A percentile compares a stretch with the other conserved stretches of the same genome.
Evolutionary conservation across 2,113 vertebrate genomes (phyloP).

Genomic region (Megalops atlanticus): DNA sequence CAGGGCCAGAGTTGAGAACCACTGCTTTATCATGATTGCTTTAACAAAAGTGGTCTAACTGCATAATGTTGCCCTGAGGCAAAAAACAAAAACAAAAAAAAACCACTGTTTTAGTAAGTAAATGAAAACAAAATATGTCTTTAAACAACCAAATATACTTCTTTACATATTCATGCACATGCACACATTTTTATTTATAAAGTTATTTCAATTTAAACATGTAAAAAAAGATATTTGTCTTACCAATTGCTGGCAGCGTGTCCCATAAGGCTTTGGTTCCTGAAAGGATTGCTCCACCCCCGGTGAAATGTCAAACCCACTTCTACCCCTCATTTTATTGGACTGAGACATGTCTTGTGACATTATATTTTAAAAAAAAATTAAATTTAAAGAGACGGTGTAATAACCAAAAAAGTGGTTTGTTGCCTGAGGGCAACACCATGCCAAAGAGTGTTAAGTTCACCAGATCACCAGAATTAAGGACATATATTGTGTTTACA

Average conservation of each 20-base stretch:
- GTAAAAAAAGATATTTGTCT: background rate
- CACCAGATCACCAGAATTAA: no score
- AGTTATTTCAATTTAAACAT: conserved; percentile 8
- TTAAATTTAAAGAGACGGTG: no score
- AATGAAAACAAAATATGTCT: background rate
- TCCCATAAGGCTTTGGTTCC: background rate
- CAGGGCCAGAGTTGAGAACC: background rate
- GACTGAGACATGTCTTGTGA: conserved; percentile 1
- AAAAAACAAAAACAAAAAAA: no score
- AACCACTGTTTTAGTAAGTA: background rate
- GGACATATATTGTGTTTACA: no score
- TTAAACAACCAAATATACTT: conserved; percentile 4
- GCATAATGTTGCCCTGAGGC: no score
- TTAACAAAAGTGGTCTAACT: no score
- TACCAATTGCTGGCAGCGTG: conserved; percentile 9
- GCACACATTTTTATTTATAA: background rate
- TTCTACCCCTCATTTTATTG: conserved; percentile 3
- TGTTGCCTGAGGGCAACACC: no score
- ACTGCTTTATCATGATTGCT: no score
- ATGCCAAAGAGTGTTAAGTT: no score
- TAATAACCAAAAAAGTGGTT: no score
- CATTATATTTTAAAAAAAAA: background rate
- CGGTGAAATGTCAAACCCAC: background rate
- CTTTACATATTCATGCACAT: conserved; percentile 3
- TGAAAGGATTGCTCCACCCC: conserved; percentile 13